Percentiles rank a stretch among this genome's conserved stretches.
phyloP scores from a whole-genome alignment of 2,113 vertebrate genomes.

The Circaetus gallicus region DNA sequence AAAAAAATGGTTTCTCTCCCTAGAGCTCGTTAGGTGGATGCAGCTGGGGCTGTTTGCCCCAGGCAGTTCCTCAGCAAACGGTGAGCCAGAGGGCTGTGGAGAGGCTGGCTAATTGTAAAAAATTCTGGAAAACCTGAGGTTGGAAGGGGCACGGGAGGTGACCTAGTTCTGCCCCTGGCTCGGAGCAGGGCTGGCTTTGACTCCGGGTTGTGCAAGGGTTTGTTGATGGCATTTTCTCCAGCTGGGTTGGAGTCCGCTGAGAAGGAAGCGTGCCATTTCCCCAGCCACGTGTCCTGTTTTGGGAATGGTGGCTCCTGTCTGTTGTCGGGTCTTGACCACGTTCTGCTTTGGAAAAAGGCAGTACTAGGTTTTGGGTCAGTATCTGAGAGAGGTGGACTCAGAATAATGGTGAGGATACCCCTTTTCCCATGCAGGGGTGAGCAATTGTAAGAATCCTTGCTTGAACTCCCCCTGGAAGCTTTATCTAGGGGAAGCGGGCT shows the following conservation, averaged over 20 bases:
- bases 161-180: neutral
- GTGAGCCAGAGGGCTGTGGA: neutral
- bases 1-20: neutral
- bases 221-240: neutral
- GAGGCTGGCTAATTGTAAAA: neutral
- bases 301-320: neutral
- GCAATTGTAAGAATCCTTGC: neutral
- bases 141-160: neutral
- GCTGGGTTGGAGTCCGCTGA: neutral
- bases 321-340: neutral
- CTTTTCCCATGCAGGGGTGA: neutral
- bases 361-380: neutral
- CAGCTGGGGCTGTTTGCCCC: neutral
- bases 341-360: neutral
- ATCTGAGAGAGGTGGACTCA: neutral
- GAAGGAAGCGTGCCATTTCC: neutral
- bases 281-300: rapidly evolving
- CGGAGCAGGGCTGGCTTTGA: neutral
- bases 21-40: neutral
- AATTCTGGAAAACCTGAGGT: neutral
- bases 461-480: neutral
- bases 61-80: neutral
- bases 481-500: neutral
- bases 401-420: neutral
- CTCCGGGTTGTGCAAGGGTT: neutral